Evolutionary conservation across 2,113 vertebrate genomes (phyloP).

Genomic region (Hyaena hyaena): DNA sequence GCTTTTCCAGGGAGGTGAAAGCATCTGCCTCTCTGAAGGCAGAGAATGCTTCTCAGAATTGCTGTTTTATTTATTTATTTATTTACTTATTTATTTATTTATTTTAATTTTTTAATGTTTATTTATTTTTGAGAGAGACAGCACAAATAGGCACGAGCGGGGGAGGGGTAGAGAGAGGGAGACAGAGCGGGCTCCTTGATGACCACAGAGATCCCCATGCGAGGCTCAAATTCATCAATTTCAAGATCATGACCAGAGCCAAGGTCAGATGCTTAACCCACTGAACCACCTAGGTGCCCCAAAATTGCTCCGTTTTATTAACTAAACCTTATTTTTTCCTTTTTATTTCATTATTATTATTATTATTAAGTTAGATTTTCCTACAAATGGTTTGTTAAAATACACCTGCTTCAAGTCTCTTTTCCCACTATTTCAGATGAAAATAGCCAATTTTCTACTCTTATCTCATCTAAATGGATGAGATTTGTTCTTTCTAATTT

Average conservation of each 20-base stretch:
- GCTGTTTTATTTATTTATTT: not conserved
- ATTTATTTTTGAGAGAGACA: no score
- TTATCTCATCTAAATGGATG: constrained; percentile 32
- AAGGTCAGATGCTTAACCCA: no score
- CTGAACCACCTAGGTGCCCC: no score
- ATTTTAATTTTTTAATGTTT: no score
- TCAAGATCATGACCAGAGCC: no score
- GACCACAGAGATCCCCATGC: no score
- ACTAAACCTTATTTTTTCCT: not conserved
- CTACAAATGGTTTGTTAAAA: constrained; percentile 46
- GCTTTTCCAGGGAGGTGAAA: not conserved
- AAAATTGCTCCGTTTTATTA: constrained; percentile 49
- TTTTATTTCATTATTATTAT: not conserved
- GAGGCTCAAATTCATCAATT: no score
- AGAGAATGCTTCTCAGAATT: constrained; percentile 60
- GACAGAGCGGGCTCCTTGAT: no score
- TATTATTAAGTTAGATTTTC: not conserved
- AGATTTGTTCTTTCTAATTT: constrained; percentile 1
- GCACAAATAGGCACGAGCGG: no score
- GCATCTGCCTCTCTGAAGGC: fast-evolving
- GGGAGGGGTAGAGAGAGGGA: no score
- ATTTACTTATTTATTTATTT: no score
- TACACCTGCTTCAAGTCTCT: constrained; percentile 32
- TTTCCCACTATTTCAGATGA: not conserved
- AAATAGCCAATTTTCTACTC: constrained; percentile 42